Base-by-base conservation (phyloP, 2,797 vertebrate genomes). In the Gambelia wislizenii region DNA sequence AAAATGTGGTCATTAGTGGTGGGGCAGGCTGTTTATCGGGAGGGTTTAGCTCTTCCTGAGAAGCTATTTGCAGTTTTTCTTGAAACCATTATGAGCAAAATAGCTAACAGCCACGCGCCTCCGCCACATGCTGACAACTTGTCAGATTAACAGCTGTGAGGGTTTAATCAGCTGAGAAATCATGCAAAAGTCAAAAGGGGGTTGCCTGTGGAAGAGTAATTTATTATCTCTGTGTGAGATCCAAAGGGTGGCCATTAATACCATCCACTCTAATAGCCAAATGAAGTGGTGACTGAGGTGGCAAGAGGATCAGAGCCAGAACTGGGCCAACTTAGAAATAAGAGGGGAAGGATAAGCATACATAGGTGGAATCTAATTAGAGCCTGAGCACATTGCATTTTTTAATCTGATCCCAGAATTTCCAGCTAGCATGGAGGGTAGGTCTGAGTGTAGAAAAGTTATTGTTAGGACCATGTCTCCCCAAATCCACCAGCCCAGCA, bases 111-210 rank as follows among this genome's bases (percentile, higher is more conserved):
- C 90, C 86, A 87, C 86, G 90, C 82, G 91, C 90, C 85, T 90
- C 84, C 61, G 61, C 81, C 72, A 22, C 44, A 36, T 87, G 75
- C 84, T 83, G 91, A 88, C 92, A 91, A 81, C 93, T 91, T 91
- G 88, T 93, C 84, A 89, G 87, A 89, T 92, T 90, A 93, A 87
- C 93, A 93, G 80, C 93, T 93, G 90, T 93, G 85, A 76, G 49
- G 33, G 84, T 88, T 89, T 90, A 91, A 91, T 89, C 85, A 93
- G 80, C 80, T 77, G 84, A 87, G 85, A 89, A 91, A 13, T 83
- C 80, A 9, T 27, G 3, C 81, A 89, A 69, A 4, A 47, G 33
- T 22, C 30, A 22, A 64, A 77, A 83, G 36, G 44, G 25, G 8
- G 70, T 33, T 74, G 6, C 44, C 54, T 61, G 52, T 9, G 77